Evolutionary conservation across 2,888 invertebrate genomes (phyloP), one percentile per base, ranked within the genome.

Genomic region (Arctia plantaginis): DNA sequence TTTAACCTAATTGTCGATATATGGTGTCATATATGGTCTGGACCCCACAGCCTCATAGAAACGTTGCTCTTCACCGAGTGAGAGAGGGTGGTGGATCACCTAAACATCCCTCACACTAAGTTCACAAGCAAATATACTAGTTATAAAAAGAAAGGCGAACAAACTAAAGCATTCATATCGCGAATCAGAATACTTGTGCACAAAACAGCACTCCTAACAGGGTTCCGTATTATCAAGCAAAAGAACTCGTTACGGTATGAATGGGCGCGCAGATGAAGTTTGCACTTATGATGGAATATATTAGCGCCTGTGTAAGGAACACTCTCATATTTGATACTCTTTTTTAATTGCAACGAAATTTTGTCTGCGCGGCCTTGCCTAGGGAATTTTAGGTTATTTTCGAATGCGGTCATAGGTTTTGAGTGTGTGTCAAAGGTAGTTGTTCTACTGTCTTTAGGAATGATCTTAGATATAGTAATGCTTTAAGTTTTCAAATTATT

Each of bases 271-370:
- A 87, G 90, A 90, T 90, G 90, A 87, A 87, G 91, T 91, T 90
- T 90, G 87, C 91, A 80, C 88, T 85, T 86, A 76, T 90, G 92
- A 93, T 93, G 92, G 93, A 92, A 92, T 92, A 91, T 89, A 92
- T 92, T 92, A 92, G 82, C 87, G 87, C 68, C 64, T 82, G 78
- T 85, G 73, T 83, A 75, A 75, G 62, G 41, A 79, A 78, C 81
- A 72, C 80, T 79, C 71, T 59, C 41, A 74, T 77, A 84, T 85
- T 85, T 84, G 78, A 79, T 78, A 78, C 77, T 64, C 69, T 69
- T 77, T 76, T 84, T 77, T 83, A 83, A 85, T 83, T 85, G 79
- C 75, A 73, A 79, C 73, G 76, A 79, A 82, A 77, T 85, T 82
- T 84, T 80, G 71, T 72, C 30, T 62, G 66, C 64, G 64, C 66